Evolutionary conservation across 1,140 invertebrate genomes (phyloP), one percentile per base, ranked within the genome.

Genomic region (Plodia interpunctella): DNA sequence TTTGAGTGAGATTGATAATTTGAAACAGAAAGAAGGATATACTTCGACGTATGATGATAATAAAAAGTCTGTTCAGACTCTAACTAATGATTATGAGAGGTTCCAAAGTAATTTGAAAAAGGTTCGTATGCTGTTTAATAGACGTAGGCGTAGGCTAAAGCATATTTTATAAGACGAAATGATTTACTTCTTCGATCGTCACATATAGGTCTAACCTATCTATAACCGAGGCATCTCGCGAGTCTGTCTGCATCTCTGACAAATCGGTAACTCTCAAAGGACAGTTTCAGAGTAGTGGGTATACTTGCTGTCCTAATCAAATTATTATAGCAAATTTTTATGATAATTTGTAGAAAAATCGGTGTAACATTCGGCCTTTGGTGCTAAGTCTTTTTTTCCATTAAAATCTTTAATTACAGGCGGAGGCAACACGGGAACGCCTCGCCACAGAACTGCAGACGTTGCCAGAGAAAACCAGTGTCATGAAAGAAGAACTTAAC

Each of bases 61-160:
- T 35, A 87, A 88, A 63, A 90, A 88, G 57, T 80, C 87, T 5
- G 67, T 83, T 10, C 88, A 90, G 55, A 75, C 68, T 28, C 62
- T 90, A 25, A 86, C 74, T 54, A 90, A 88, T 55, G 90, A 90
- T 59, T 90, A 90, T 71, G 85, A 88, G 59, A 80, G 86, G 57
- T 85, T 90, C 63, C 78, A 86, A 57, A 66, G 67, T 5, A 90
- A 90, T 72, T 72, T 90, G 57, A 90, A 89, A 69, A 91, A 90
- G 83, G 88, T 88, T 15, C 15, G 13, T 44, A 44, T 44, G 9
- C 30, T 10, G 2, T 6, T 32, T 10, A 3, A 25, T 25, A 25
- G n/a, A n/a, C n/a, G n/a, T n/a, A n/a, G n/a, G n/a, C n/a, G n/a
- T n/a, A n/a, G n/a, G n/a, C n/a, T n/a, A n/a, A n/a, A n/a, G n/a